Percentiles rank a stretch among this genome's conserved stretches.
Conservation (phyloP, 2,797 vertebrate genomes). For the Babyrousa celebensis region DNA sequence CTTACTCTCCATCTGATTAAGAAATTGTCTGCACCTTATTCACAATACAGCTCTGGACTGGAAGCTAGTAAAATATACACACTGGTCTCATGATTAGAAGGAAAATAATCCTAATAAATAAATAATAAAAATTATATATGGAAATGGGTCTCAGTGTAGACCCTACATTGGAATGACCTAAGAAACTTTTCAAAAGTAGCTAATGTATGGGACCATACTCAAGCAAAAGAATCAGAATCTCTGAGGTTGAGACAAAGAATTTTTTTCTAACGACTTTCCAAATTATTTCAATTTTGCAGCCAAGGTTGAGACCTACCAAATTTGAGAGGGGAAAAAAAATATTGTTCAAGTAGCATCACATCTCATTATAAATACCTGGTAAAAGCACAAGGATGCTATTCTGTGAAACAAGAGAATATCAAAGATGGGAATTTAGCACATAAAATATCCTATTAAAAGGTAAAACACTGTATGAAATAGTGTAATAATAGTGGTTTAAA, state of each 20-base stretch:
- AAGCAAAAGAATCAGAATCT: not conserved
- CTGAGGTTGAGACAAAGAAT: not conserved
- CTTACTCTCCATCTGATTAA: not conserved
- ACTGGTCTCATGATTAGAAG: not conserved
- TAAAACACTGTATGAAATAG: constrained; percentile 67
- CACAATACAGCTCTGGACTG: not conserved
- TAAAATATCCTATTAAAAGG: constrained; percentile 45
- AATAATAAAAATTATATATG: not conserved
- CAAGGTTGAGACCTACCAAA: not conserved
- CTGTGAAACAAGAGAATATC: not conserved
- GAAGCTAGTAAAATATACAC: not conserved
- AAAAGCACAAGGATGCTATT: not conserved
- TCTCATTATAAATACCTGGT: not conserved
- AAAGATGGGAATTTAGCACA: not conserved
- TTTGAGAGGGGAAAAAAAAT: not conserved
- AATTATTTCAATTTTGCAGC: not conserved
- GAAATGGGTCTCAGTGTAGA: not conserved
- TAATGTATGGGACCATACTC: not conserved
- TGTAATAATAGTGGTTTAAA: constrained; percentile 68
- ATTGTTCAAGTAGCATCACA: not conserved
- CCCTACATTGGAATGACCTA: not conserved
- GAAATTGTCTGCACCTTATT: not conserved
- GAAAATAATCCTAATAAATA: not conserved
- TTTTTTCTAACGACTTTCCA: not conserved
- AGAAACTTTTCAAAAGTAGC: not conserved